Evolutionary conservation across 2,113 vertebrate species (phyloP), one percentile per base, ranked within the genome.

Genomic region (Sclerurus mexicanus): DNA sequence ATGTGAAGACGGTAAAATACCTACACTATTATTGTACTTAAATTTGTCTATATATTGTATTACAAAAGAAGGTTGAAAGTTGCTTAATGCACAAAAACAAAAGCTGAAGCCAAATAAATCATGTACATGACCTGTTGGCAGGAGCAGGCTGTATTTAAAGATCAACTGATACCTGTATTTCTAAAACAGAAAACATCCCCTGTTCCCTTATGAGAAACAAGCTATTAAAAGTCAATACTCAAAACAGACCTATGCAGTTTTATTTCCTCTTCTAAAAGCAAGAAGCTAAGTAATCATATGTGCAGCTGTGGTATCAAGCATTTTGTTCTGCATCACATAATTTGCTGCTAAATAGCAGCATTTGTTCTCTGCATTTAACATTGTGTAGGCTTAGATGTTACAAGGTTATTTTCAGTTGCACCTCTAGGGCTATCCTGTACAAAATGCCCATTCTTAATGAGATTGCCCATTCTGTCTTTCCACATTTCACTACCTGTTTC

Each of bases 221-320:
- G 96, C 89, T 96, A 97, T 97, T 97, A 97, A 97, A 97, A 96
- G 62, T 96, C 92, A 87, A 94, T 97, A 93, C 84, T 94, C 30
- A 90, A 97, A 95, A 86, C 88, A 92, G 73, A 85, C 77, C 83
- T 75, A 94, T 52, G 96, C 77, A 95, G 91, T 96, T 95, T 95
- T 96, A 92, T 97, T 96, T 96, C 90, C 88, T 97, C 74, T 93
- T 89, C 66, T 62, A 56, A 79, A 92, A 74, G 24, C 37, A 68
- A 88, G 64, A 88, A 89, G 59, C 55, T 40, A 53, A 44, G 10
- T 84, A 77, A 52, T 80, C 17, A 10, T n/a, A 37, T 1, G 0
- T 35, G 53, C 73, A 89, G 79, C 62, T 89, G 44, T 89, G 64
- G 39, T 63, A 73, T 42, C 62, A 40, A 39, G 23, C 52, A 7